Evolutionary conservation across 2,113 vertebrate species (phyloP).

Genomic region (Boleophthalmus pectinirostris): DNA sequence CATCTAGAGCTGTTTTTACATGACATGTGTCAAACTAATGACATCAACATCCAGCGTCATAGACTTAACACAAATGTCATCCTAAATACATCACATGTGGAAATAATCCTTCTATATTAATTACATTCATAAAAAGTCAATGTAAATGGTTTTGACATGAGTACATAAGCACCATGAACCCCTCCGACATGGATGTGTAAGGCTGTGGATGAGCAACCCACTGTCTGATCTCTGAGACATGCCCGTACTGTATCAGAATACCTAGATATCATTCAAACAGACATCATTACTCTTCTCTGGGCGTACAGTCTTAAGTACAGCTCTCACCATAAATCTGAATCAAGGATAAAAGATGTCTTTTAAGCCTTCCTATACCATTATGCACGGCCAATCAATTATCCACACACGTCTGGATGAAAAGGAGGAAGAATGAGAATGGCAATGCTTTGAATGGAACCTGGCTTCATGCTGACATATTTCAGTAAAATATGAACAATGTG

Average conservation of each 20-base stretch:
- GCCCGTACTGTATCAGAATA: not conserved
- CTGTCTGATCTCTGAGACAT: slow-evolving; percentile 5
- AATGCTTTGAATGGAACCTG: not conserved
- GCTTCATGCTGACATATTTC: not conserved
- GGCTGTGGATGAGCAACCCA: slow-evolving; percentile 19
- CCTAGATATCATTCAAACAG: not conserved
- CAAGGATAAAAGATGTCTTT: not conserved
- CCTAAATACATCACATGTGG: slow-evolving; percentile 4
- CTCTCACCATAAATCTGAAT: not conserved
- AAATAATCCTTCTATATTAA: slow-evolving; percentile 3
- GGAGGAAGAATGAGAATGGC: not conserved
- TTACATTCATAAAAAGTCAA: not conserved
- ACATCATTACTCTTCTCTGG: no score
- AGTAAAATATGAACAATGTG: not conserved
- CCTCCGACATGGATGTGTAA: slow-evolving; percentile 25
- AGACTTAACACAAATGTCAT: not conserved
- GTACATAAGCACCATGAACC: slow-evolving; percentile 35
- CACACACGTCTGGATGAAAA: not conserved
- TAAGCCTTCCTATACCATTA: slow-evolving; percentile 5
- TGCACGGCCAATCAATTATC: slow-evolving; percentile 15
- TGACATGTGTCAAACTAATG: not conserved
- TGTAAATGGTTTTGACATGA: slow-evolving; percentile 37
- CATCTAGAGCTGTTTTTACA: not conserved
- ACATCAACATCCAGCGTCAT: not conserved
- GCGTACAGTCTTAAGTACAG: not conserved